Conservation (phyloP, 2,888 invertebrate species). For the Entomobrya proxima region DNA sequence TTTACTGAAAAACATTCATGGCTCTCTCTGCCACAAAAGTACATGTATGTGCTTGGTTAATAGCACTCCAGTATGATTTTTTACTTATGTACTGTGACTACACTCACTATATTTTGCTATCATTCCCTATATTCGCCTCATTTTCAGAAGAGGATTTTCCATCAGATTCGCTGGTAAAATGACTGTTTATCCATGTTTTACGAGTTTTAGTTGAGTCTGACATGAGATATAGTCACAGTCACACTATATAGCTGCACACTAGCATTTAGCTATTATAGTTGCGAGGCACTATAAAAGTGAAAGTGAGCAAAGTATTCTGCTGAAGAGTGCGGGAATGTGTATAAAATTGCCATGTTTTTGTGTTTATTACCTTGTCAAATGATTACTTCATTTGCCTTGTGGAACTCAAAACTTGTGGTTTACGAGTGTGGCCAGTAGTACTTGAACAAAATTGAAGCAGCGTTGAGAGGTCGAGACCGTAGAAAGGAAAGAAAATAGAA, state of each 20-base stretch:
- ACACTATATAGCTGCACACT: too few species aligned
- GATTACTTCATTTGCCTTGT: constrained; percentile 63
- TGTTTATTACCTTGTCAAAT: constrained; percentile 65
- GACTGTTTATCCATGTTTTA: not conserved
- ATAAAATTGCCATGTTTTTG: constrained; percentile 48
- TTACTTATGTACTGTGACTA: not conserved
- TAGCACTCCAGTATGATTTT: not conserved
- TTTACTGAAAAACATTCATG: constrained; percentile 18
- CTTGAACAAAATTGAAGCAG: constrained; percentile 10
- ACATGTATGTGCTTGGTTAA: not conserved
- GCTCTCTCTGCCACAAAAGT: not conserved
- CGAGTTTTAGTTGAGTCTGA: too few species aligned
- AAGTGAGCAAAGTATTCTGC: not conserved
- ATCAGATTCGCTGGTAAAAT: not conserved
- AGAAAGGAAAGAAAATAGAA: not conserved
- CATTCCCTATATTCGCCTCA: not conserved
- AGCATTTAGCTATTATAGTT: too few species aligned
- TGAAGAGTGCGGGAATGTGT: not conserved
- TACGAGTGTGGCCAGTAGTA: constrained; percentile 5
- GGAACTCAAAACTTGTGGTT: constrained; percentile 60
- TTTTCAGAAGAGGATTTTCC: not conserved
- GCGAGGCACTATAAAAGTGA: not conserved
- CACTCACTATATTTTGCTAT: not conserved
- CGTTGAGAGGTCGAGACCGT: not conserved
- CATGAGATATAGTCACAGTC: too few species aligned